These are phyloP conservation scores for Anolis apletophallus DNA, from an alignment of 2,797 vertebrate genomes.

Conservation along the genomic window DNA sequence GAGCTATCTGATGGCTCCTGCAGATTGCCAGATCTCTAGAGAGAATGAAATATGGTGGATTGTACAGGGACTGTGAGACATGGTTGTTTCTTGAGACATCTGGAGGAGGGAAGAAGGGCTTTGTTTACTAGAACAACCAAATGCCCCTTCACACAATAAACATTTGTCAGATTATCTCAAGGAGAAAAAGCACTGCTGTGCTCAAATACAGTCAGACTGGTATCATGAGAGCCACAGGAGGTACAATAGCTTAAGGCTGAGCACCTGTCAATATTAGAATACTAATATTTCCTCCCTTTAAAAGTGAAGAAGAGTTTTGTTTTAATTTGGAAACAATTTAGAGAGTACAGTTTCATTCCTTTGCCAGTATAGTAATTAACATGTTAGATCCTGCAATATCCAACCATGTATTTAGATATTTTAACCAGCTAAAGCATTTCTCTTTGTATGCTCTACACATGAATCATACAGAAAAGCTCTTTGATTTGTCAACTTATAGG, in stretches of 20 bases:
- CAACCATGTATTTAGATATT: not conserved
- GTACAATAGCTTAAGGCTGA: conserved; percentile 52
- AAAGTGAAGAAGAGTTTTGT: conserved; percentile 14
- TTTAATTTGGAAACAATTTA: conserved; percentile 42
- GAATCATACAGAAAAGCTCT: not conserved
- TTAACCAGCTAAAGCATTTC: not conserved
- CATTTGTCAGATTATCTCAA: conserved; percentile 58
- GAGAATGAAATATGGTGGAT: conserved; percentile 51
- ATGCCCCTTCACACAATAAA: conserved; percentile 57
- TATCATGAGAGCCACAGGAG: conserved; percentile 62
- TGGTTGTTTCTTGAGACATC: conserved; percentile 58
- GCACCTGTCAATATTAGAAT: conserved; percentile 52
- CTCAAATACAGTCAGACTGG: conserved; percentile 52
- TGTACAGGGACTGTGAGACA: conserved; percentile 48
- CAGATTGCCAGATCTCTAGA: conserved; percentile 40
- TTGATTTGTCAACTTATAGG: too few relatives aligned
- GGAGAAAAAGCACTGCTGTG: conserved; percentile 56
- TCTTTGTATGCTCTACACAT: not conserved
- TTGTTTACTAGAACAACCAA: conserved; percentile 59
- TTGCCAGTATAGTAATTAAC: not conserved
- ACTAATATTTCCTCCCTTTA: conserved; percentile 15
- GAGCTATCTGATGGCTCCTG: conserved; percentile 51
- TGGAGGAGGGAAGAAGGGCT: conserved; percentile 58
- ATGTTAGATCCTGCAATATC: accelerated
- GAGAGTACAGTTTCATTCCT: conserved; percentile 29